These are phyloP conservation scores for Ptilonorhynchus violaceus DNA, from an alignment of 2,113 vertebrate genomes.

Conservation along the genomic window DNA sequence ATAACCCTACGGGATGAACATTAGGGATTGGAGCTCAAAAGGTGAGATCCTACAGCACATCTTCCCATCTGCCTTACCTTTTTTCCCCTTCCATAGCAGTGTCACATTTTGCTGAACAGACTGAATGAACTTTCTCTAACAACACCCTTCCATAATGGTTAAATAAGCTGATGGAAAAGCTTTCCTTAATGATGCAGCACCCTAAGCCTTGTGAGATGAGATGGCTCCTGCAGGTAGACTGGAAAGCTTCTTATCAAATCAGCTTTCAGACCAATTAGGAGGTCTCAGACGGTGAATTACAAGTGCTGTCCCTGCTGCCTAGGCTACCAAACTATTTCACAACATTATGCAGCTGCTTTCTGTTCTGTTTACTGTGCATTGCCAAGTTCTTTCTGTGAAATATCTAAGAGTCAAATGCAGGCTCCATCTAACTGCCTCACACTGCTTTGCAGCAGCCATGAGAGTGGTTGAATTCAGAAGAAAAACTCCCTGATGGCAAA, in stretches of 20 bases:
- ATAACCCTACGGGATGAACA: neutral
- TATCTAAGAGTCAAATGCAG: neutral
- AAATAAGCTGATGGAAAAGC: constrained; percentile 10
- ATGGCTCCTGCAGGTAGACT: neutral
- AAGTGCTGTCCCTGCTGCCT: neutral
- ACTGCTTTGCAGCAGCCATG: neutral
- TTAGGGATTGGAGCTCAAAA: neutral
- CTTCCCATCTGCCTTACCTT: neutral
- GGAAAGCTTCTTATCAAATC: constrained; percentile 43
- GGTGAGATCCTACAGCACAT: neutral
- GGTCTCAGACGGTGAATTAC: neutral
- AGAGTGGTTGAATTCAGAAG: neutral
- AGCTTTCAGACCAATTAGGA: constrained; percentile 5
- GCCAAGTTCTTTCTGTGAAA: neutral
- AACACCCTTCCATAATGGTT: neutral
- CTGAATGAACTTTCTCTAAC: neutral
- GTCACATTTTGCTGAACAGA: neutral
- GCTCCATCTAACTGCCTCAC: neutral
- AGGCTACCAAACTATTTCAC: neutral
- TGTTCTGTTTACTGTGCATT: neutral
- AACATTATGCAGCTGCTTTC: neutral
- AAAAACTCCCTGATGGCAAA: neutral
- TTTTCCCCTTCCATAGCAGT: neutral
- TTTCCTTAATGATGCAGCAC: neutral
- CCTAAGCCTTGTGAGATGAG: neutral